Base-by-base conservation (phyloP, 2,888 invertebrate genomes). In the Meteorus colon region DNA sequence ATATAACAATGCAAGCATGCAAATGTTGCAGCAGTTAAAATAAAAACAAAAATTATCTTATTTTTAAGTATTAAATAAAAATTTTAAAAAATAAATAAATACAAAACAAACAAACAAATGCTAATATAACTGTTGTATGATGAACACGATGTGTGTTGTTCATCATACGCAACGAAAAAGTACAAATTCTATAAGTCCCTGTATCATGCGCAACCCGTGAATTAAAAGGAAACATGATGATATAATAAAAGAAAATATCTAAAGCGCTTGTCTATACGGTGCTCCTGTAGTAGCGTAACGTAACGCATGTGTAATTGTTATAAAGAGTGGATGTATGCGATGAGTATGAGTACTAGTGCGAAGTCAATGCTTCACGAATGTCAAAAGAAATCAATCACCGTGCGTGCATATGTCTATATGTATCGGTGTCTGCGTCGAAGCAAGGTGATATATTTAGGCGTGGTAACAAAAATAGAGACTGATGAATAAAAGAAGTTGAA, bases 181-280 rank as follows among this genome's bases (percentile, higher is more conserved):
- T 94, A 94, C 94, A 94, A 94, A 94, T 94, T 93, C 93, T 92
- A 91, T 93, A 92, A 92, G 92, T 91, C 92, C 92, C 92, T 84
- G 78, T 75, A 80, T 79, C 77, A 75, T 78, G 76, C 78, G 81
- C 80, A 78, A 81, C 77, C 81, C 78, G 69, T 81, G 62, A 60
- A 45, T 60, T 72, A 74, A 67, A 24, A 65, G 72, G 74, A 71
- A 51, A n/a, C 55, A 60, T 41, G 51, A 51, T 55, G 31, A 51
- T 37, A 19, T 31, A 31, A 67, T 59, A 69, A 63, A 66, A 19
- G 8, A 24, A 60, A 55, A 55, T 55, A 55, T 55, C 19, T 19
- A 19, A 55, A 55, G 65, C 67, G 59, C 66, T 59, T 74, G 67
- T 60, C 67, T 41, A 29, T 55, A 69, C 74, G 74, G 74, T 74